These are phyloP conservation scores for Lamproptera curius DNA, from an alignment of 2,888 invertebrate species.

Conservation along the genomic window DNA sequence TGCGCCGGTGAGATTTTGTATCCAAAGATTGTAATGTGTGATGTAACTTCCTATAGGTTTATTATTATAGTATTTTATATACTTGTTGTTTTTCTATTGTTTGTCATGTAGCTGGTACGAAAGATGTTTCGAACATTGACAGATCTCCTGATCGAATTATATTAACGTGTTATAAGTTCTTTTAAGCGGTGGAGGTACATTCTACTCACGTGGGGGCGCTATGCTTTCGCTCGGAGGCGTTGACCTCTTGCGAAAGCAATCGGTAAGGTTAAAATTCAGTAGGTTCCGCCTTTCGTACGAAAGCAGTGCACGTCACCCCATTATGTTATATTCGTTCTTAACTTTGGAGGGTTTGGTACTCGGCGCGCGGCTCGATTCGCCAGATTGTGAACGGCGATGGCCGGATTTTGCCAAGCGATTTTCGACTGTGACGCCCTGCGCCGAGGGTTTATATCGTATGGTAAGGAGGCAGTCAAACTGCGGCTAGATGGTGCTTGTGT, in stretches of 20 bases:
- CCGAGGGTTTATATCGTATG: constrained; percentile 33
- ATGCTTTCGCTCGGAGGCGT: neutral
- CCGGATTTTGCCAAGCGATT: constrained; percentile 39
- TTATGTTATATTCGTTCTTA: constrained; percentile 31
- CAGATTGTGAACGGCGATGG: constrained; percentile 1
- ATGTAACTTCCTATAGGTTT: constrained; percentile 73
- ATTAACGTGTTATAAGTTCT: constrained; percentile 29
- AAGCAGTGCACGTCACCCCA: constrained; percentile 36
- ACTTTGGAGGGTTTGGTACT: constrained; percentile 36
- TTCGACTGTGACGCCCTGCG: constrained; percentile 23
- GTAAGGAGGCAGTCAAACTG: constrained; percentile 64
- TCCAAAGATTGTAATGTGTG: constrained; percentile 75
- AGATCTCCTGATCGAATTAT: constrained; percentile 61
- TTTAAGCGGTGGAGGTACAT: constrained; percentile 22
- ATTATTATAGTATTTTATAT: constrained; percentile 67
- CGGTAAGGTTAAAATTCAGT: too few species aligned
- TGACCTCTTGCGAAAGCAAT: too few species aligned
- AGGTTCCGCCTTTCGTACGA: constrained; percentile 15
- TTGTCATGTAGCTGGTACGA: constrained; percentile 56
- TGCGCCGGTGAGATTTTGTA: constrained; percentile 60
- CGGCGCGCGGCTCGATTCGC: constrained; percentile 20
- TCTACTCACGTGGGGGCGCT: constrained; percentile 6
- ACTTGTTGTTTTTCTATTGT: constrained; percentile 64
- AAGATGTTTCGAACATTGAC: constrained; percentile 47
- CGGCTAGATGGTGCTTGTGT: constrained; percentile 67